Evolutionary conservation across 2,888 invertebrate species (phyloP).

Genomic region (Muscina levida): DNA sequence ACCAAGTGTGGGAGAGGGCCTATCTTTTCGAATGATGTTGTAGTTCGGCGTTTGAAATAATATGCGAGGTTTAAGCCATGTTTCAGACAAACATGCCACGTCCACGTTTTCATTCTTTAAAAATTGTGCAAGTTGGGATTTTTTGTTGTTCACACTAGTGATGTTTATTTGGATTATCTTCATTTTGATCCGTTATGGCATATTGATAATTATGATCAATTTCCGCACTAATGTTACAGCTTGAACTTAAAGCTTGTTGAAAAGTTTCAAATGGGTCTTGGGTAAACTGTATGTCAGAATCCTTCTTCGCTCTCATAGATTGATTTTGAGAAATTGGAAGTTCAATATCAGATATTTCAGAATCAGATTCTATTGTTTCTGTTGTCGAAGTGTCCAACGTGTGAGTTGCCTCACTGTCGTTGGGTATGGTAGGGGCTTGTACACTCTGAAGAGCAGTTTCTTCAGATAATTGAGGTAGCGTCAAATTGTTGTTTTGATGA

Average conservation of each 20-base stretch:
- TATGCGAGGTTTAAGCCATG: not conserved
- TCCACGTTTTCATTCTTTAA: not conserved
- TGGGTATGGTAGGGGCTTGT: too few species aligned
- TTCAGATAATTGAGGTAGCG: too few species aligned
- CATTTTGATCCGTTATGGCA: not conserved
- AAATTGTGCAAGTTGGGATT: not conserved
- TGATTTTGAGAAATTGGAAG: too few species aligned
- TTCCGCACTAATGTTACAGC: too few species aligned
- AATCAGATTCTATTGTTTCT: too few species aligned
- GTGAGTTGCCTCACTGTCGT: too few species aligned
- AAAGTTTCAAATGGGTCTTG: not conserved
- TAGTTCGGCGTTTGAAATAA: not conserved
- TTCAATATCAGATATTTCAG: too few species aligned
- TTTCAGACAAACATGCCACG: not conserved
- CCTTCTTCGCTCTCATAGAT: too few species aligned
- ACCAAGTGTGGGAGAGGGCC: not conserved
- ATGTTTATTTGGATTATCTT: too few species aligned
- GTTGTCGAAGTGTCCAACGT: too few species aligned
- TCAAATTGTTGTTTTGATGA: too few species aligned
- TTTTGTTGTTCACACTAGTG: conserved; percentile 1
- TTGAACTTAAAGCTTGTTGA: not conserved
- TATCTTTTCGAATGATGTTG: not conserved
- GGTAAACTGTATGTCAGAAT: not conserved
- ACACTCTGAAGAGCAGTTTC: too few species aligned
- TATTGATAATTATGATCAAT: not conserved